A percentile compares a stretch with the other conserved stretches of the same genome.
phyloP scores from a whole-genome alignment of 1,140 invertebrate genomes.

The Euura saliciscinereae region DNA sequence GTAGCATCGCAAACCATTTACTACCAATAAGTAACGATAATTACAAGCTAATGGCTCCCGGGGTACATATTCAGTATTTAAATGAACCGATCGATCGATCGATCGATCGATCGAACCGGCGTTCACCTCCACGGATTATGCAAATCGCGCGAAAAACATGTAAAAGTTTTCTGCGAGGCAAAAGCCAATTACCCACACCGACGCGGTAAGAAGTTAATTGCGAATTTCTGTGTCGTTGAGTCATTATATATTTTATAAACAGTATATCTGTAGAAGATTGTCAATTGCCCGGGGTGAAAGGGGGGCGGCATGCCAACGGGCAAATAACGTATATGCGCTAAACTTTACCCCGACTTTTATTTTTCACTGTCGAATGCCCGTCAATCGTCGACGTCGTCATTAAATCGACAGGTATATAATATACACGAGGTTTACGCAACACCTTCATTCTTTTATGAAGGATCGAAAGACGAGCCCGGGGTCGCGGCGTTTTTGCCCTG shows the following conservation, averaged over 20 bases:
- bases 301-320: too few species aligned
- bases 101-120: not conserved
- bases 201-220: not conserved
- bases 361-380: not conserved
- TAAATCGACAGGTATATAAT: not conserved
- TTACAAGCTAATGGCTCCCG: conserved; percentile 6
- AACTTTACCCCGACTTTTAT: not conserved
- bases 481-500: not conserved
- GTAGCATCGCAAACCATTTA: not conserved
- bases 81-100: not conserved
- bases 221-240: not conserved
- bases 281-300: not conserved
- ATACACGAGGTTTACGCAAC: not conserved
- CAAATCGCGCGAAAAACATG: not conserved
- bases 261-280: not conserved
- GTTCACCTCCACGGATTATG: not conserved
- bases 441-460: not conserved
- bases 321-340: not conserved
- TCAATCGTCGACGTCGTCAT: not conserved
- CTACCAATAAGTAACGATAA: conserved; percentile 1
- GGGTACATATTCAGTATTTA: conserved; percentile 7
- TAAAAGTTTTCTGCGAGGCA: not conserved
- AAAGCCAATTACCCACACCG: conserved; percentile 1
- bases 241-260: not conserved
- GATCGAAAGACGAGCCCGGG: not conserved